Evolutionary conservation across 2,888 invertebrate genomes (phyloP).

Genomic region (Protodeltote pygarga): DNA sequence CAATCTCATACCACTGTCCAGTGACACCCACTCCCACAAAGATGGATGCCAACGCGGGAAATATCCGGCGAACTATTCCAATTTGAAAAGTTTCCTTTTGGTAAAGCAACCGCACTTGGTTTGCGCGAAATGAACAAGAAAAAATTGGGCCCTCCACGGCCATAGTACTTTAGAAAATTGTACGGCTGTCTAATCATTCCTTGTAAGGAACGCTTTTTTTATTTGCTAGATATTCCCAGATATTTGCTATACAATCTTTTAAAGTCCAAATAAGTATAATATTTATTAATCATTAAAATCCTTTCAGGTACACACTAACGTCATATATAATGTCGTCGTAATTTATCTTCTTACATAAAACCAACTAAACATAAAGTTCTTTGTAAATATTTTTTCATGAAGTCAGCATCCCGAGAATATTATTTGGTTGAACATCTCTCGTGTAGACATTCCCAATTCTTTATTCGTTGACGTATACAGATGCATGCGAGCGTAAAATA

Average conservation of each 20-base stretch:
- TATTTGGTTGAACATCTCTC: slow-evolving; percentile 34
- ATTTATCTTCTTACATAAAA: too few relatives aligned
- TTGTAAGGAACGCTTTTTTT: slow-evolving; percentile 10
- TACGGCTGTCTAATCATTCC: slow-evolving; percentile 21
- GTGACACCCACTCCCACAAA: slow-evolving; percentile 67
- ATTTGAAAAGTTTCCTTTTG: slow-evolving; percentile 81
- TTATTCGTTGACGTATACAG: slow-evolving; percentile 41
- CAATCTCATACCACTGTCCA: slow-evolving; percentile 43
- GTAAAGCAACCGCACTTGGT: slow-evolving; percentile 70
- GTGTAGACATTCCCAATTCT: slow-evolving; percentile 31
- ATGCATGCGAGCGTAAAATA: slow-evolving; percentile 51
- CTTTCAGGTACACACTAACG: too few relatives aligned
- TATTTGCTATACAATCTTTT: slow-evolving; percentile 5
- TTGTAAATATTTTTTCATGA: slow-evolving; percentile 27
- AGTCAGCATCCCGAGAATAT: slow-evolving; percentile 22
- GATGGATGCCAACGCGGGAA: slow-evolving; percentile 76
- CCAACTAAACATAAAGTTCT: too few relatives aligned
- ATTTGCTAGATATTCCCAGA: slow-evolving; percentile 17
- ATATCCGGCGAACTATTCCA: slow-evolving; percentile 82
- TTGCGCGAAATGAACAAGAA: slow-evolving; percentile 68
- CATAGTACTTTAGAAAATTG: slow-evolving; percentile 27
- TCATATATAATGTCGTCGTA: too few relatives aligned
- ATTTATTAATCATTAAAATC: too few relatives aligned
- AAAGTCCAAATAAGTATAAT: too few relatives aligned
- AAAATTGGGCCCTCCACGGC: slow-evolving; percentile 50